phyloP scores from a whole-genome alignment of 2,888 invertebrate genomes.

The Mesochorus sp. region DNA sequence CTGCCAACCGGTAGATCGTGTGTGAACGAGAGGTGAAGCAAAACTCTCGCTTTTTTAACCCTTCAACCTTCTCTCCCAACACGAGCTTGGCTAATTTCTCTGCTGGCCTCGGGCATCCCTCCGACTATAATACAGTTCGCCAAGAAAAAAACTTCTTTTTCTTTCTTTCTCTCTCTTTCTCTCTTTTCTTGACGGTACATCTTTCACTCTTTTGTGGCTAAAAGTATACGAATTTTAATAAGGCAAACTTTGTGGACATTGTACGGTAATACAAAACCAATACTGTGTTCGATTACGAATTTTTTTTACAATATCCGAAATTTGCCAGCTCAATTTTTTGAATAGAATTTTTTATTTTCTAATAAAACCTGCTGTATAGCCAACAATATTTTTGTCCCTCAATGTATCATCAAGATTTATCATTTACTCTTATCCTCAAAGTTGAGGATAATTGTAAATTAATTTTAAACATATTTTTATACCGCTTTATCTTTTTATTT shows the following conservation, averaged over 20 bases:
- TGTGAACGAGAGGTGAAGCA: constrained; percentile 35
- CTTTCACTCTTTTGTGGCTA: neutral
- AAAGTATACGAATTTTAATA: constrained; percentile 15
- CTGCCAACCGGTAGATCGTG: constrained; percentile 50
- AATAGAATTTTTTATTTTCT: too few species aligned
- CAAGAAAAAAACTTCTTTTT: constrained; percentile 1
- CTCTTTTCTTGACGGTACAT: neutral
- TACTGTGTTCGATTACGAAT: constrained; percentile 1
- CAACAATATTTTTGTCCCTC: too few species aligned
- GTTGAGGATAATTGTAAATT: too few species aligned
- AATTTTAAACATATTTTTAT: too few species aligned
- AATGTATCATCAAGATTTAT: too few species aligned
- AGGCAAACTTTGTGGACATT: constrained; percentile 23
- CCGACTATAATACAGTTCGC: neutral
- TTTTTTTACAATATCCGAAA: neutral
- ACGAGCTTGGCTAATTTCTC: constrained; percentile 43
- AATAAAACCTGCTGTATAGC: too few species aligned
- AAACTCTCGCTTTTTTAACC: neutral
- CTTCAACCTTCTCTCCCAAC: neutral
- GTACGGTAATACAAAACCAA: neutral
- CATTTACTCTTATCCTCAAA: too few species aligned
- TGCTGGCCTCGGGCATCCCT: constrained; percentile 19
- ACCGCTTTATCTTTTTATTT: too few species aligned
- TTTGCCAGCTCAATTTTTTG: neutral
- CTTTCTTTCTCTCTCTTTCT: neutral